Evolutionary conservation across 2,113 vertebrate genomes (phyloP).

Genomic region (Ageneiosus marmoratus): DNA sequence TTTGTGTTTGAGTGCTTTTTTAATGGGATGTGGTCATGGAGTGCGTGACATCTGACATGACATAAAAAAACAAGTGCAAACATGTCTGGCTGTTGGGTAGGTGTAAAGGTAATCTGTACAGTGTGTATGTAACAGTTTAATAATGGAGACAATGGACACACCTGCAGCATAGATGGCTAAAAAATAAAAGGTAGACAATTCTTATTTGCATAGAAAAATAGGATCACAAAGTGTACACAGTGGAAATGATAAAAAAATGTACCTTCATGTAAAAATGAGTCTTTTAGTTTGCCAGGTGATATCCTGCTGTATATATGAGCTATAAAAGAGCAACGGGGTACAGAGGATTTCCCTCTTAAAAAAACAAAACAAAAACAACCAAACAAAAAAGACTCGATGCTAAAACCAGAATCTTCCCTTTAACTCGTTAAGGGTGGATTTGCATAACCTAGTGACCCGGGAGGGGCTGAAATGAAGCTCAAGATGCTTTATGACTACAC

Average conservation of each 20-base stretch:
- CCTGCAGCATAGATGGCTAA: neutral
- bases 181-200: neutral
- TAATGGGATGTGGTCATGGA: neutral
- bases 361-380: no score
- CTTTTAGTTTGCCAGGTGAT: neutral
- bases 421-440: neutral
- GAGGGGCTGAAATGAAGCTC: neutral
- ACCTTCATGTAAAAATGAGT: neutral
- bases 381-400: neutral
- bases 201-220: neutral
- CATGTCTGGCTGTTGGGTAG: neutral
- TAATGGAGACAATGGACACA: constrained; percentile 6
- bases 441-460: neutral
- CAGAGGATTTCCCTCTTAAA: neutral
- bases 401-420: neutral
- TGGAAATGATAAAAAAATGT: neutral
- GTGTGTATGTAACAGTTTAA: neutral
- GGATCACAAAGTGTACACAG: neutral
- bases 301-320: neutral
- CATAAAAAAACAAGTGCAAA: neutral
- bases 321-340: neutral
- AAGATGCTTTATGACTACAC: neutral
- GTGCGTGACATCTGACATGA: neutral
- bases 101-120: neutral
- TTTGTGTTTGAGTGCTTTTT: neutral